Percentiles rank a stretch among this genome's conserved stretches.
Conservation (phyloP, 30 jellyfish, hydroid and myxozoan species). For the Cassiopea xamachana region DNA sequence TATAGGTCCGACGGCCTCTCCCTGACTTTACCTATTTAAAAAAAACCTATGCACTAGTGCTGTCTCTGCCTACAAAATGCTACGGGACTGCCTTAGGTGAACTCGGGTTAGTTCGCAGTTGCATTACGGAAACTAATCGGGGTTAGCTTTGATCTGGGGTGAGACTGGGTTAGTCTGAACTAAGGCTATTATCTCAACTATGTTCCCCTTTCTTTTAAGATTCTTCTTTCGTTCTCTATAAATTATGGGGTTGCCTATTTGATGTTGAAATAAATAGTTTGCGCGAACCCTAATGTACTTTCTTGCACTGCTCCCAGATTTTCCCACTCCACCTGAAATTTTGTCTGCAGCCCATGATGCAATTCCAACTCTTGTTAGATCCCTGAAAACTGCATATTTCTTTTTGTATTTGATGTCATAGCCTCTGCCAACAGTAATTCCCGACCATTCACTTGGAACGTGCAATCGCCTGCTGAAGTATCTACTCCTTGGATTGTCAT, state of each 20-base stretch:
- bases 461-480: slow-evolving; percentile 72
- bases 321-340: slow-evolving; percentile 66
- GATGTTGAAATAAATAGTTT: not conserved
- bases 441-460: slow-evolving; percentile 75
- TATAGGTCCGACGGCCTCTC: too few species aligned
- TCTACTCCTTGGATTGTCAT: slow-evolving; percentile 68
- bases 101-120: too few species aligned
- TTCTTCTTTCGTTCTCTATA: not conserved
- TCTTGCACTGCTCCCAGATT: slow-evolving; percentile 46
- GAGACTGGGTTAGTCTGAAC: too few species aligned
- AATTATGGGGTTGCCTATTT: too few species aligned
- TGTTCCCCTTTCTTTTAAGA: not conserved
- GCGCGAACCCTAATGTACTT: slow-evolving; percentile 18
- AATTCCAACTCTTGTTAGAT: slow-evolving; percentile 46
- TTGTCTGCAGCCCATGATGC: slow-evolving; percentile 15
- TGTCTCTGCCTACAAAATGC: too few species aligned
- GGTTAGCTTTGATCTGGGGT: too few species aligned
- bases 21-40: too few species aligned
- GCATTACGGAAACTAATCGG: too few species aligned
- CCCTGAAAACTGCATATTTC: slow-evolving; percentile 29
- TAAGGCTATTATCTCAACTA: too few species aligned
- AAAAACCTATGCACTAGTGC: too few species aligned
- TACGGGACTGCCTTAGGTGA: too few species aligned
- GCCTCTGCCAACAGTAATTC: slow-evolving; percentile 82
- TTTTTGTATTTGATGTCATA: slow-evolving; percentile 71